phyloP scores from a whole-genome alignment of 2,888 invertebrate genomes.

The Ischnura elegans region DNA sequence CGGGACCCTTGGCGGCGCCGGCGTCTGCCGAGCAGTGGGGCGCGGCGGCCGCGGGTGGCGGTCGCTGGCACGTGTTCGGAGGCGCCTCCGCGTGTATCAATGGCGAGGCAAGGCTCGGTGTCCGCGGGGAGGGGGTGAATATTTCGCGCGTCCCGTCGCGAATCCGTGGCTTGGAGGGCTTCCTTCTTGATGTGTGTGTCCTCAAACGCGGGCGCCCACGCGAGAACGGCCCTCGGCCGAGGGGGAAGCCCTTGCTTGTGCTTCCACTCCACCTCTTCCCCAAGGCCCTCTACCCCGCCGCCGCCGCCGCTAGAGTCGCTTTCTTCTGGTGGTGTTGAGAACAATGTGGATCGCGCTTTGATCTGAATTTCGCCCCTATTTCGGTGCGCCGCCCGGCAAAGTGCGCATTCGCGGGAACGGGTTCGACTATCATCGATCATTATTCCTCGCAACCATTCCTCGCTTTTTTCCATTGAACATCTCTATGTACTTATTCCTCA shows the following conservation, averaged over 20 bases:
- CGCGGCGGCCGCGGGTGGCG: neutral
- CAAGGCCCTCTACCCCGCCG: neutral
- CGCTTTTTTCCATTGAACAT: no score
- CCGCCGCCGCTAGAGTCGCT: neutral
- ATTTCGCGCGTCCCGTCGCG: neutral
- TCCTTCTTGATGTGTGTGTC: slow-evolving; percentile 43
- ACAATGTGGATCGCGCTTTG: neutral
- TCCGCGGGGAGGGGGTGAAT: neutral
- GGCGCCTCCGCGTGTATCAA: neutral
- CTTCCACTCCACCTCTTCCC: neutral
- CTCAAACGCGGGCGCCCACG: slow-evolving; percentile 52
- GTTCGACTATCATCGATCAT: no score
- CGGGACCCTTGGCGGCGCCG: no score
- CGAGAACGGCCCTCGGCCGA: neutral
- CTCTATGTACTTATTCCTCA: no score
- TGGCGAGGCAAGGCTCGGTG: neutral
- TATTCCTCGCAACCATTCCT: no score
- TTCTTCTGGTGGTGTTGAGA: neutral
- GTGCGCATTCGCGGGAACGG: no score
- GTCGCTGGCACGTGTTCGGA: neutral
- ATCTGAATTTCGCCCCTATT: neutral
- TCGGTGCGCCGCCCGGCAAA: neutral
- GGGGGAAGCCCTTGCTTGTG: neutral
- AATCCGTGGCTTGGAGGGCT: slow-evolving; percentile 20
- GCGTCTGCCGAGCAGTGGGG: neutral